These are phyloP conservation scores for Gymnoscelis rufifasciata DNA, from an alignment of 2,888 invertebrate genomes.

Conservation along the genomic window DNA sequence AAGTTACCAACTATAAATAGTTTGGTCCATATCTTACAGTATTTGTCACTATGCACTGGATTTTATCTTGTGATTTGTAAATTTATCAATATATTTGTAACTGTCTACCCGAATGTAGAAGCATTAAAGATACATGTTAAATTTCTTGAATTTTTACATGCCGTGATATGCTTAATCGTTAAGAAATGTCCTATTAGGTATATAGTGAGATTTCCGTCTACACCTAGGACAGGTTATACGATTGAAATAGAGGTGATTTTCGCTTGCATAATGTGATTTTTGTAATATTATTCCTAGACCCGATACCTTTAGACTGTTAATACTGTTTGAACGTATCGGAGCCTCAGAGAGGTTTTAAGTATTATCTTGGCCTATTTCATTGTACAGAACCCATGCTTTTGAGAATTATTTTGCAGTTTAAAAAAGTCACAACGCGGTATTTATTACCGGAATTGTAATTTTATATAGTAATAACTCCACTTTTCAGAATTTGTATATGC, in stretches of 20 bases:
- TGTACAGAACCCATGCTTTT: conserved; percentile 3
- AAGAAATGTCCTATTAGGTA: conserved; percentile 12
- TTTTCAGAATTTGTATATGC: conserved; percentile 10
- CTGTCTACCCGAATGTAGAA: not conserved
- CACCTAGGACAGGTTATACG: conserved; percentile 10
- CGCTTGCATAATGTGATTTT: conserved; percentile 18
- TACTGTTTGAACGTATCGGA: not conserved
- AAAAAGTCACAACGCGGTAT: not conserved
- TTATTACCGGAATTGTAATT: conserved; percentile 8
- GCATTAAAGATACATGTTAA: not conserved
- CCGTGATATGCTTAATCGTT: not conserved
- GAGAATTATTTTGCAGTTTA: not conserved
- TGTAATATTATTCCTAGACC: not conserved
- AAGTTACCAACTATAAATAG: not conserved
- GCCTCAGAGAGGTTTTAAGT: not conserved
- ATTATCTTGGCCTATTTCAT: conserved; percentile 5
- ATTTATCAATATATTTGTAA: not conserved
- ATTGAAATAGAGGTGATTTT: conserved; percentile 11
- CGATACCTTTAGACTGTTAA: too few species aligned
- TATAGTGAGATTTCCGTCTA: conserved; percentile 8
- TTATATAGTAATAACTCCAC: conserved; percentile 15
- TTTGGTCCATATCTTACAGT: not conserved
- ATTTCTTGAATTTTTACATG: too few species aligned
- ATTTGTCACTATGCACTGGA: too few species aligned
- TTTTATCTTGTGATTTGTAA: not conserved